These are phyloP conservation scores for Gallinago jamesoni DNA, from an alignment of 2,113 vertebrate genomes.

Conservation along the genomic window DNA sequence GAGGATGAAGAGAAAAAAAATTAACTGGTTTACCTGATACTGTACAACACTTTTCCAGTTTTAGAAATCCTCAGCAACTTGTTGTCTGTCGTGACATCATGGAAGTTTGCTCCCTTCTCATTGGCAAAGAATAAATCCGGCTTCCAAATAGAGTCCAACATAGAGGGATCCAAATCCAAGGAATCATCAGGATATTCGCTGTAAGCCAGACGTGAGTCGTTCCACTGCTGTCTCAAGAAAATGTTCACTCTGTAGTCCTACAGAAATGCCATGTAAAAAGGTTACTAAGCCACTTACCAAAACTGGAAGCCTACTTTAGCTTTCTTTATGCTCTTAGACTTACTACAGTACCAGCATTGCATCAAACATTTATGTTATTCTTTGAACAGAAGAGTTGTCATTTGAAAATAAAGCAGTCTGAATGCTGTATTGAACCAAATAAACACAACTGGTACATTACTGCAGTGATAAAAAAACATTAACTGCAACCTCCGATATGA, in stretches of 20 bases:
- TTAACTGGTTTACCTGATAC: constrained; percentile 87
- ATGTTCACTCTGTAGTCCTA: constrained; percentile 99
- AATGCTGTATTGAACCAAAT: background rate
- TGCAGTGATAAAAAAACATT: background rate
- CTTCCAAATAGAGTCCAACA: constrained; percentile 99
- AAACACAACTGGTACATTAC: background rate
- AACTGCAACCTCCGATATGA: background rate
- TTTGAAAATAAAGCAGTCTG: constrained; percentile 7
- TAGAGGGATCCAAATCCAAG: constrained; percentile 96
- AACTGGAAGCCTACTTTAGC: background rate
- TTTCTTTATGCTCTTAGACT: constrained; percentile 17
- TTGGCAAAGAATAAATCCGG: constrained; percentile 99
- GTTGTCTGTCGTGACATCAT: constrained; percentile 98
- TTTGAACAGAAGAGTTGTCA: background rate
- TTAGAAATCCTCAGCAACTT: constrained; percentile 98
- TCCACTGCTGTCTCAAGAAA: constrained; percentile 99
- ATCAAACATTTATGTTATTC: background rate
- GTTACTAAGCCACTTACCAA: constrained; percentile 42
- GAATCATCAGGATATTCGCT: constrained; percentile 97
- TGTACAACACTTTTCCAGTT: constrained; percentile 96
- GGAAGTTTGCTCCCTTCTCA: constrained; percentile 98
- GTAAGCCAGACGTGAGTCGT: constrained; percentile 95
- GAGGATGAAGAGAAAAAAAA: background rate
- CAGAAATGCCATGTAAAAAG: constrained; percentile 68
- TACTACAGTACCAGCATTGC: background rate